phyloP scores from a whole-genome alignment of 2,113 vertebrate species.

The Amblyopsis rosae region DNA sequence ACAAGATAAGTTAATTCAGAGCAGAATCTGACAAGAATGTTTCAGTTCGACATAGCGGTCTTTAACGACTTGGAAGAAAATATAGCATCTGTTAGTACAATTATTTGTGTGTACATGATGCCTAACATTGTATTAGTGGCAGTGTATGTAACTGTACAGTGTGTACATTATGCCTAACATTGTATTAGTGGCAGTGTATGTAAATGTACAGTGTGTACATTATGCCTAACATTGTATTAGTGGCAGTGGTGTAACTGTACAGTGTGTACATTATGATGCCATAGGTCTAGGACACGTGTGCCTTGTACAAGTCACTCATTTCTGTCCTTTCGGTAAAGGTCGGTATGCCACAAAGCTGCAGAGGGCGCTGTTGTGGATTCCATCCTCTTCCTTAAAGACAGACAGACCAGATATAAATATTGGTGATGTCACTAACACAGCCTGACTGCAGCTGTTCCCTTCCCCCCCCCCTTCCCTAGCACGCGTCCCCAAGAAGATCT shows the following conservation, averaged over 20 bases:
- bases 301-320: neutral
- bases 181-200: neutral
- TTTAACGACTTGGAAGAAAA: no score
- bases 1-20: no score
- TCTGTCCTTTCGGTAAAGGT: no score
- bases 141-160: neutral
- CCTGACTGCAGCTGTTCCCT: slow-evolving; percentile 12
- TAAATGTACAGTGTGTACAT: neutral
- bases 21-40: no score
- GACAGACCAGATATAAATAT: neutral
- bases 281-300: neutral
- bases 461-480: slow-evolving; percentile 73
- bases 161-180: neutral
- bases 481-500: slow-evolving; percentile 98
- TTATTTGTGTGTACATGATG: no score
- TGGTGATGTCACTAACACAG: no score
- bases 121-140: neutral
- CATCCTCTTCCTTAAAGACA: neutral
- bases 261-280: neutral
- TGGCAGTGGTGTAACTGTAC: neutral
- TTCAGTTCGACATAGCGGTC: no score
- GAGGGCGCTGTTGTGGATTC: neutral
- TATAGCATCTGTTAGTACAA: no score
- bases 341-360: neutral
- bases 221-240: neutral